These are phyloP conservation scores for Andricus grossulariae DNA, from an alignment of 1,140 invertebrate genomes.

Conservation along the genomic window DNA sequence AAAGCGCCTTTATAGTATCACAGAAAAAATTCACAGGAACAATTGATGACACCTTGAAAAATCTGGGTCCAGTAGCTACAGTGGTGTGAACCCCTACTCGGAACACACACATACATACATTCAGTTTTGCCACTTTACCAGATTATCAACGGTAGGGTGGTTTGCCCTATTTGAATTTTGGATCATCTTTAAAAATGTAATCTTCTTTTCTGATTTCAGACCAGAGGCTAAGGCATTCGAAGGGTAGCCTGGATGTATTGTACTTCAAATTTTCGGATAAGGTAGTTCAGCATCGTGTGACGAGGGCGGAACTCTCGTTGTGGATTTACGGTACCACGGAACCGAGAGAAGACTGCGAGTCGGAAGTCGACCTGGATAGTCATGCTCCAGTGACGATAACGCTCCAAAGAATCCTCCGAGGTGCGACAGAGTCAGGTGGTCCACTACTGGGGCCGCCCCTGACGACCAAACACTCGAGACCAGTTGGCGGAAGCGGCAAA, in stretches of 20 bases:
- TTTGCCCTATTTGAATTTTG: too few relatives aligned
- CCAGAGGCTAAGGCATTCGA: conserved; percentile 74
- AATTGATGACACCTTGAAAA: too few relatives aligned
- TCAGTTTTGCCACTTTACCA: too few relatives aligned
- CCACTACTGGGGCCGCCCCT: conserved; percentile 64
- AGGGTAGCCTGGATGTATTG: conserved; percentile 71
- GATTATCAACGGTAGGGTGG: too few relatives aligned
- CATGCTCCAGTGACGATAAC: conserved; percentile 66
- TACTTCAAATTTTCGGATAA: conserved; percentile 80
- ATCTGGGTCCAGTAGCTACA: too few relatives aligned
- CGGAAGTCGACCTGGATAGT: conserved; percentile 49
- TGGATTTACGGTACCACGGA: conserved; percentile 72
- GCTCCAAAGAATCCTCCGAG: conserved; percentile 68
- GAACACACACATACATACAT: too few relatives aligned
- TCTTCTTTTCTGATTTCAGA: conserved; percentile 61
- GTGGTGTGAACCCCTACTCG: too few relatives aligned
- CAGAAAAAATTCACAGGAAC: too few relatives aligned
- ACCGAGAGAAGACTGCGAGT: conserved; percentile 45
- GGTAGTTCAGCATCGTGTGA: conserved; percentile 75
- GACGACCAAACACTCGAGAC: conserved; percentile 69
- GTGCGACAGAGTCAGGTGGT: conserved; percentile 57
- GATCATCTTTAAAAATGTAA: too few relatives aligned
- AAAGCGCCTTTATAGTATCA: too few relatives aligned
- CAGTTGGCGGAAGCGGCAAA: conserved; percentile 75
- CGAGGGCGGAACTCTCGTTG: conserved; percentile 76